phyloP scores from a whole-genome alignment of 2,888 invertebrate genomes.

The Phortica magna region DNA sequence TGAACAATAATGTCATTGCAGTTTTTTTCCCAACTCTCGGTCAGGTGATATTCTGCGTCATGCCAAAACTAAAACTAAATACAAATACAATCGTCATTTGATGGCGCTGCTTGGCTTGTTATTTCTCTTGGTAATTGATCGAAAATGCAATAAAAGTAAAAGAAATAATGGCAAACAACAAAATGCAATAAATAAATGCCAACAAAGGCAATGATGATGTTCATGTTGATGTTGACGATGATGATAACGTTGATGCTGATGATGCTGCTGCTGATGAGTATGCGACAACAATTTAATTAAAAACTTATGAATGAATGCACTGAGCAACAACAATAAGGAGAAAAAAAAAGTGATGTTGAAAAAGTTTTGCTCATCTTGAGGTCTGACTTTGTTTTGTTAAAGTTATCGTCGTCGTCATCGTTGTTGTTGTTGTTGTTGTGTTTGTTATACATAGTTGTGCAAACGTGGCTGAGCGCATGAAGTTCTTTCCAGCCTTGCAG shows the following conservation, averaged over 20 bases:
- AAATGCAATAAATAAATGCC: too few species aligned
- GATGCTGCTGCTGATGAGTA: conserved; percentile 34
- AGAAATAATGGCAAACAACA: too few species aligned
- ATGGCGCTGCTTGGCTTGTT: too few species aligned
- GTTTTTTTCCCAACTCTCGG: too few species aligned
- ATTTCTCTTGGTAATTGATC: too few species aligned
- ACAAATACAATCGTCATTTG: too few species aligned
- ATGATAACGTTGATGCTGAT: not conserved
- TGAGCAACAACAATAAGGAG: conserved; percentile 52
- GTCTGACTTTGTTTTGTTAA: conserved; percentile 52
- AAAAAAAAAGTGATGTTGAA: not conserved
- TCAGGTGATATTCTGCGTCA: too few species aligned
- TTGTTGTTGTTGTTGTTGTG: conserved; percentile 50
- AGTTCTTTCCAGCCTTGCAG: conserved; percentile 39
- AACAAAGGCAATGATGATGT: too few species aligned
- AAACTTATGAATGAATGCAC: conserved; percentile 72
- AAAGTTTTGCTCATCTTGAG: conserved; percentile 62
- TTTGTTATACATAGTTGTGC: conserved; percentile 60
- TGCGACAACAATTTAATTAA: conserved; percentile 71
- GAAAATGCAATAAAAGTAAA: too few species aligned
- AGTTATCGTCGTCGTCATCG: conserved; percentile 71
- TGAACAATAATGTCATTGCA: too few species aligned
- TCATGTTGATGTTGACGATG: too few species aligned
- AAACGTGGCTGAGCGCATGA: conserved; percentile 30
- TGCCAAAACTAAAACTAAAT: too few species aligned